phyloP scores from a whole-genome alignment of 2,888 invertebrate genomes.

The Anthoptus insignis region DNA sequence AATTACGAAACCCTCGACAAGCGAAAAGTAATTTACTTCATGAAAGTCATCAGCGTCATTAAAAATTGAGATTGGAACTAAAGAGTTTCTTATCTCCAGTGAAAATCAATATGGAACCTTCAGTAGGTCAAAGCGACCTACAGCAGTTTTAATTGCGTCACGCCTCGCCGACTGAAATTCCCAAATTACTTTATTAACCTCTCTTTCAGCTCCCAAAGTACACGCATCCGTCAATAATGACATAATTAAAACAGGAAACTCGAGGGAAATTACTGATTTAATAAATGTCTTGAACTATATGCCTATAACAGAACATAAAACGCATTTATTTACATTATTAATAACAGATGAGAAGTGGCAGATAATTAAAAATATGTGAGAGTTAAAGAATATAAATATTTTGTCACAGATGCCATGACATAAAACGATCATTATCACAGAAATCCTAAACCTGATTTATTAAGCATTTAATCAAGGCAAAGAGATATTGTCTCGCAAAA shows the following conservation, averaged over 20 bases:
- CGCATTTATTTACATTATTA: too few relatives aligned
- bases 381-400: too few relatives aligned
- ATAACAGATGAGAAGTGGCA: too few relatives aligned
- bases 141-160: constrained; percentile 40
- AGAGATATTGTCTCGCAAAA: too few relatives aligned
- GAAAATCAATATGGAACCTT: constrained; percentile 19
- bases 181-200: constrained; percentile 45
- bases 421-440: too few relatives aligned
- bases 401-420: too few relatives aligned
- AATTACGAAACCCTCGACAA: not conserved
- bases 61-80: not conserved
- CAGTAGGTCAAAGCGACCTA: constrained; percentile 17
- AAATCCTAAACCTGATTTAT: too few relatives aligned
- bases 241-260: constrained; percentile 15
- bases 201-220: constrained; percentile 21
- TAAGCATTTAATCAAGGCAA: too few relatives aligned
- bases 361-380: too few relatives aligned
- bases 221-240: constrained; percentile 16
- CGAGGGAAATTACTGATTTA: constrained; percentile 8
- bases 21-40: not conserved
- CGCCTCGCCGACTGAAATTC: constrained; percentile 39
- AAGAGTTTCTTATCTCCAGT: not conserved
- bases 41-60: not conserved
- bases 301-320: not conserved
- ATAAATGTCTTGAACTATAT: not conserved